These are phyloP conservation scores for Tipula unca DNA, from an alignment of 2,888 invertebrate genomes.

Conservation along the genomic window DNA sequence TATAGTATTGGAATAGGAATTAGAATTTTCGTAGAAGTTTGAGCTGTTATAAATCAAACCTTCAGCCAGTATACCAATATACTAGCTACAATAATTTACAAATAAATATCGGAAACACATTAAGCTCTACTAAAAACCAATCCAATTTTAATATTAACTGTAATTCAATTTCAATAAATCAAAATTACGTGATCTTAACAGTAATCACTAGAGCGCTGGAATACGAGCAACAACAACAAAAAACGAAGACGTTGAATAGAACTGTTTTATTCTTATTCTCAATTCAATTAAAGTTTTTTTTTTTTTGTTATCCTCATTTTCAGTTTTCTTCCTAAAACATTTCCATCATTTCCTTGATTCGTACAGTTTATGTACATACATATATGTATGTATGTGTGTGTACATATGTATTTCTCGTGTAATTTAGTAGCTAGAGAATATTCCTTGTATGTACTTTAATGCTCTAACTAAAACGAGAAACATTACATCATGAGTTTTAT, in stretches of 20 bases:
- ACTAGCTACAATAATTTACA: neutral
- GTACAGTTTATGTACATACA: neutral
- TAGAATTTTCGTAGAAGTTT: too few relatives aligned
- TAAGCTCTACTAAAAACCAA: neutral
- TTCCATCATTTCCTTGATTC: neutral
- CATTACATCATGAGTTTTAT: neutral
- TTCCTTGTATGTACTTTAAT: neutral
- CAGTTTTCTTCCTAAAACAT: neutral
- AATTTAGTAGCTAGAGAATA: neutral
- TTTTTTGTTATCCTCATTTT: neutral
- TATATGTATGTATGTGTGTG: neutral
- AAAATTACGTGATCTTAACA: neutral
- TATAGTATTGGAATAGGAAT: too few relatives aligned
- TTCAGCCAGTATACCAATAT: too few relatives aligned
- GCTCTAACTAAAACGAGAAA: neutral
- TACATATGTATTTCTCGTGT: neutral
- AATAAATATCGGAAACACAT: slow-evolving; percentile 8
- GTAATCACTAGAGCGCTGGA: neutral
- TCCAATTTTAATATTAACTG: neutral
- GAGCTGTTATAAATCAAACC: too few relatives aligned
- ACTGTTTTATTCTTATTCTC: slow-evolving; percentile 8
- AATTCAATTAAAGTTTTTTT: slow-evolving; percentile 9
- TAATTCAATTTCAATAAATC: slow-evolving; percentile 14
- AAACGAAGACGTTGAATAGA: neutral
- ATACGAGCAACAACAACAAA: neutral